phyloP scores from a whole-genome alignment of 35 echinoderm and acorn worm genomes.

The Apostichopus parvimensis region DNA sequence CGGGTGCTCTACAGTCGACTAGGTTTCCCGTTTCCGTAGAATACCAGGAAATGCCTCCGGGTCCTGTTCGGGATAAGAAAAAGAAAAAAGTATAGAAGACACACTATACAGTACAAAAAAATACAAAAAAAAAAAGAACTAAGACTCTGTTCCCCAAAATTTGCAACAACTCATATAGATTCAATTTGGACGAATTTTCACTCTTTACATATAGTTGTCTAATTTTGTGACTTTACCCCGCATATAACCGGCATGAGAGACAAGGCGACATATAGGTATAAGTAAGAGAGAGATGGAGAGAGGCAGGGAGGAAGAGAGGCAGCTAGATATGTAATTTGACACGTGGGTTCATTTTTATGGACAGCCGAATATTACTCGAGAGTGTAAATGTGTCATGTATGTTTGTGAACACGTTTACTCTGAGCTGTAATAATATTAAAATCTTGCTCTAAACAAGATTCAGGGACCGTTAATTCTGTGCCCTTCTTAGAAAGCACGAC shows the following conservation, averaged over 20 bases:
- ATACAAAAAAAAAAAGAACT: not conserved
- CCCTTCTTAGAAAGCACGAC: not conserved
- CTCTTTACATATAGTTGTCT: slow-evolving; percentile 24
- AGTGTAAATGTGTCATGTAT: slow-evolving; percentile 30
- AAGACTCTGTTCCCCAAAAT: slow-evolving; percentile 38
- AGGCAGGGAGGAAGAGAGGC: not conserved
- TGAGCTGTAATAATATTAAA: slow-evolving; percentile 36
- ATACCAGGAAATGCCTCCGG: slow-evolving; percentile 31
- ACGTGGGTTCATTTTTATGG: slow-evolving; percentile 7
- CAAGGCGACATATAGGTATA: not conserved
- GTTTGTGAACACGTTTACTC: slow-evolving; percentile 45
- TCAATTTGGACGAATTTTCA: slow-evolving; percentile 49
- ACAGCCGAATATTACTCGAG: slow-evolving; percentile 2
- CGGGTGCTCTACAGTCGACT: slow-evolving; percentile 36
- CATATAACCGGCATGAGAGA: not conserved
- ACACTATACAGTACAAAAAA: not conserved
- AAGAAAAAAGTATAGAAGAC: not conserved
- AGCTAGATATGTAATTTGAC: slow-evolving; percentile 36
- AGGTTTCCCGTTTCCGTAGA: slow-evolving; percentile 48
- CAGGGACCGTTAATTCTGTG: not conserved
- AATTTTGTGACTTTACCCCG: not conserved
- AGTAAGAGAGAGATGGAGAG: not conserved
- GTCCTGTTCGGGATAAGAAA: slow-evolving; percentile 40
- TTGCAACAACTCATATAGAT: slow-evolving; percentile 55
- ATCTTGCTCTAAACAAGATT: slow-evolving; percentile 10